Evolutionary conservation across 2,888 invertebrate genomes (phyloP).

Genomic region (Campoletis raptor): DNA sequence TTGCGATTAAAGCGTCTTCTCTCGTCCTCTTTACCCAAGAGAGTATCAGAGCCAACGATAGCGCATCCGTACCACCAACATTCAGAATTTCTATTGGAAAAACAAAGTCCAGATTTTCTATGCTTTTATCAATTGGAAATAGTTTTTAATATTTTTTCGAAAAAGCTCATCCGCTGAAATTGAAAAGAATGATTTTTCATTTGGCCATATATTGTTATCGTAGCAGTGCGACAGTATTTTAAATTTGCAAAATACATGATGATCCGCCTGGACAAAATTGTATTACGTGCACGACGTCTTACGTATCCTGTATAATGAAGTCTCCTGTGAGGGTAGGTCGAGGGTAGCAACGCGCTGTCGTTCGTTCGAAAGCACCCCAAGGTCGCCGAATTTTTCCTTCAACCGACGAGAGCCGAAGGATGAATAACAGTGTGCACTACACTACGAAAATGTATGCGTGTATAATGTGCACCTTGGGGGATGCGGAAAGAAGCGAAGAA

Average conservation of each 20-base stretch:
- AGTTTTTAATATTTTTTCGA: neutral
- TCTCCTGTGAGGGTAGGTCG: slow-evolving; percentile 3
- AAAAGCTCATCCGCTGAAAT: too few relatives aligned
- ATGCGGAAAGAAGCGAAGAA: slow-evolving; percentile 12
- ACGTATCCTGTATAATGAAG: slow-evolving; percentile 25
- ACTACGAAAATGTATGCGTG: neutral
- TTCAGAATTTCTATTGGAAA: neutral
- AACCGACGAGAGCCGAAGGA: slow-evolving; percentile 33
- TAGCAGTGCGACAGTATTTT: neutral
- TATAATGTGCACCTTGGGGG: slow-evolving; percentile 2
- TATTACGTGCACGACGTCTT: neutral
- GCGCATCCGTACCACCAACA: neutral
- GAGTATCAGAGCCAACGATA: slow-evolving; percentile 25
- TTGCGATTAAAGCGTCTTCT: slow-evolving; percentile 69
- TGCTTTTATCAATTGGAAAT: neutral
- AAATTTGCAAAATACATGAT: neutral
- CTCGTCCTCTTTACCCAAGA: slow-evolving; percentile 11
- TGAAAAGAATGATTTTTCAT: too few relatives aligned
- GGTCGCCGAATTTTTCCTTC: slow-evolving; percentile 50
- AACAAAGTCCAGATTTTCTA: neutral
- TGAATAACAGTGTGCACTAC: slow-evolving; percentile 17
- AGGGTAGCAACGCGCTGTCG: slow-evolving; percentile 7
- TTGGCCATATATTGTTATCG: neutral
- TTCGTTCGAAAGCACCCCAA: slow-evolving; percentile 26
- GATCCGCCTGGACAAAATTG: neutral